These are phyloP conservation scores for Catharus fuscescens DNA, from an alignment of 2,113 vertebrate species.

Conservation along the genomic window DNA sequence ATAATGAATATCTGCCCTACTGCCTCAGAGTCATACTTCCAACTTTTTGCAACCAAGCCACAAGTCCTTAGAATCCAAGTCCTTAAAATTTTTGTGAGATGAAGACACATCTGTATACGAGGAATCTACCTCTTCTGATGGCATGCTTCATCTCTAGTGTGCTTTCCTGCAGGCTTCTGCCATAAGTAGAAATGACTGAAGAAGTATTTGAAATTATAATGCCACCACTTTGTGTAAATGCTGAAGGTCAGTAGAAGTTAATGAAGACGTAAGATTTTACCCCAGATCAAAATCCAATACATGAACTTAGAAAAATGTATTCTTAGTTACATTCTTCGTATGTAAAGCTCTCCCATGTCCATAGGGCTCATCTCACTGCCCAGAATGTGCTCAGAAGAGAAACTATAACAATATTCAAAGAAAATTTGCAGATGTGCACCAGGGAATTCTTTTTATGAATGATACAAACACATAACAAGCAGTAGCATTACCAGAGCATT, in stretches of 20 bases:
- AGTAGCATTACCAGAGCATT: not conserved
- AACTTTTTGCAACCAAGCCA: not conserved
- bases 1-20: not conserved
- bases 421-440: not conserved
- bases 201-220: constrained; percentile 23
- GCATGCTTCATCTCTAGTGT: not conserved
- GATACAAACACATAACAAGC: not conserved
- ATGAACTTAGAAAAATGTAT: not conserved
- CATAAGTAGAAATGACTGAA: not conserved
- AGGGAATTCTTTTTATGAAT: not conserved
- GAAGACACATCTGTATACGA: not conserved
- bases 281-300: not conserved
- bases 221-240: not conserved
- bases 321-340: not conserved
- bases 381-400: not conserved
- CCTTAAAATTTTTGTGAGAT: not conserved
- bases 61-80: not conserved
- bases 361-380: not conserved
- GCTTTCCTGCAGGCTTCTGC: not conserved
- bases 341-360: not conserved
- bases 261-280: not conserved
- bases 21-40: not conserved
- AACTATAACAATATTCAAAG: not conserved
- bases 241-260: not conserved
- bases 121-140: not conserved